Evolutionary conservation across 2,797 vertebrate genomes (phyloP), one percentile per base, ranked within the genome.

Genomic region (Helarctos malayanus): DNA sequence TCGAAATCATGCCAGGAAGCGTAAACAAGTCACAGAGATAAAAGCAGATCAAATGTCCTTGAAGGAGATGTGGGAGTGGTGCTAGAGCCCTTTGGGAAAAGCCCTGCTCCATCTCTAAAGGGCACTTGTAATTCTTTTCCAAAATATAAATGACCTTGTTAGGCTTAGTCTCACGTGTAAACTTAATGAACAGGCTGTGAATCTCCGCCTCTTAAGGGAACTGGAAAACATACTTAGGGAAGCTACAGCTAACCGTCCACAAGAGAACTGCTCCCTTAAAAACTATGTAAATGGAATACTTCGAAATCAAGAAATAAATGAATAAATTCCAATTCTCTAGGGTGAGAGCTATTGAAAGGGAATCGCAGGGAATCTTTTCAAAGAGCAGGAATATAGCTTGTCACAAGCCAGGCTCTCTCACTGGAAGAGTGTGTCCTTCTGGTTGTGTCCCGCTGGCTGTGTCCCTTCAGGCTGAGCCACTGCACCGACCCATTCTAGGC

Each of bases 11-110:
- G 82, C 59, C 84, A 97, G 93, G 57, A 92, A 91, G 5, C 94
- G 57, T 75, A 92, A 93, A 85, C 35, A 96, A 91, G 71, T 85
- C 89, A 94, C 89, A 93, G 56, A 97, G 91, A 95, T 81, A 96
- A 97, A 95, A 96, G 54, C 32, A 91, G 57, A 91, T 91, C 54
- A 94, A 88, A 59, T 49, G 63, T 79, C 49, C 94, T 80, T n/a
- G 59, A 89, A 88, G 59, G 56, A 59, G 85, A 73, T 59, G 15
- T 92, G 49, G 47, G 76, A 90, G 47, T 35, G 32, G 59, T 57
- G 16, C 57, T 80, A 54, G 15, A 78, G 57, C 16, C 81, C 54
- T 95, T 96, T 84, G 63, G 80, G 45, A 95, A 96, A 96, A 69
- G 7, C 4, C 41, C 41, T 92, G 94, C 56, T 87, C 54, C 88